A percentile compares a stretch with the other conserved stretches of the same genome.
Conservation (phyloP, 2,888 invertebrate genomes). For the Cephus pygmeus region DNA sequence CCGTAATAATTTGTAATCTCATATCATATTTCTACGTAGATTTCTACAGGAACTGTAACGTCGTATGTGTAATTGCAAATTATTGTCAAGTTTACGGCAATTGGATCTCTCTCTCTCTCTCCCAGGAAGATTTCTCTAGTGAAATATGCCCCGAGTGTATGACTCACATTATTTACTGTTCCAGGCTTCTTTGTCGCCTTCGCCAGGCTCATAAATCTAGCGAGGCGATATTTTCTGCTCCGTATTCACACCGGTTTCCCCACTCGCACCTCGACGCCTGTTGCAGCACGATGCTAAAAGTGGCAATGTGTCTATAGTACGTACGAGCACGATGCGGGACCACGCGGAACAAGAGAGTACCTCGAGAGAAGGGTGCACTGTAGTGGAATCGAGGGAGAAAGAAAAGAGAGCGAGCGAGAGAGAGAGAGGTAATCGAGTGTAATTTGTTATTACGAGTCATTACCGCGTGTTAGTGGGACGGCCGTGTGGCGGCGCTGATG, state of each 20-base stretch:
- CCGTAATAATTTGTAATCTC: neutral
- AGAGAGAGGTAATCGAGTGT: conserved; percentile 30
- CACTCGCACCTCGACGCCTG: neutral
- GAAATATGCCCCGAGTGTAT: neutral
- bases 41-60: neutral
- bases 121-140: neutral
- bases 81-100: neutral
- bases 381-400: conserved; percentile 22
- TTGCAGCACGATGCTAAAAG: conserved; percentile 5
- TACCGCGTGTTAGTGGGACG: conserved; percentile 33
- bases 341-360: conserved; percentile 1
- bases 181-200: conserved; percentile 6
- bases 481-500: conserved; percentile 26
- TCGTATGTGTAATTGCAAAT: neutral
- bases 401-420: conserved; percentile 11
- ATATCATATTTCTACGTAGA: neutral
- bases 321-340: neutral
- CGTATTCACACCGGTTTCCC: conserved; percentile 2
- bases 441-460: conserved; percentile 35
- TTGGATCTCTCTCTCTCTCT: neutral
- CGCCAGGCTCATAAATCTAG: conserved; percentile 1
- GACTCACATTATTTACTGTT: conserved; percentile 1
- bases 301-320: neutral
- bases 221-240: conserved; percentile 4
- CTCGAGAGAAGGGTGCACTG: neutral